Evolutionary conservation across 2,888 invertebrate genomes (phyloP), one percentile per base, ranked within the genome.

Genomic region (Harmothoe impar): DNA sequence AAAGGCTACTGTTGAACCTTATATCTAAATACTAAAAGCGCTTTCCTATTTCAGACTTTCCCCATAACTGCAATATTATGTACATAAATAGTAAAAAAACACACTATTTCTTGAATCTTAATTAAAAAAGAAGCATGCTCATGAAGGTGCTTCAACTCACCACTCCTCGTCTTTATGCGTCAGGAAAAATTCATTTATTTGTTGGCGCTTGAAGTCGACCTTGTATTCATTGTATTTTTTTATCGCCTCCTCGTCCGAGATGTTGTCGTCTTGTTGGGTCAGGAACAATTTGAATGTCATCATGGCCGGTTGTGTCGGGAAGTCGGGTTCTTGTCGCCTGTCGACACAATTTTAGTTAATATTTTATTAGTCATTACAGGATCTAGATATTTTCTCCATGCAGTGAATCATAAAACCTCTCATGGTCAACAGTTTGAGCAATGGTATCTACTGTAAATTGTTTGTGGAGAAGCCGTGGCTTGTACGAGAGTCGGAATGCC

Each of bases 101-200:
- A n/a, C 10, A 43, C 10, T 43, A 7, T 43, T 7, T 43, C 43
- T 43, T 43, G 3, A 43, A 62, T 62, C 62, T 62, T 62, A 62
- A 62, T 20, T 62, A 20, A n/a, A 20, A 62, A 20, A n/a, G n/a
- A n/a, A n/a, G 62, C 62, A 62, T 62, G 62, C 77, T 62, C 5
- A 77, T 0, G 7, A 29, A 29, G 77, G 5, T 77, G 77, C 31
- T n/a, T 1, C 5, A 5, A 84, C 98, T 97, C 97, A 99, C 99
- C 99, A 99, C 97, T 99, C 99, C 96, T 99, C 99, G 95, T 99
- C 99, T 96, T 99, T 99, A 96, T 99, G 99, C 84, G 98, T 98
- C 94, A 99, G 98, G 96, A 99, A 99, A 96, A 99, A 99, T 96
- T 99, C 99, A 96, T 99, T 99, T 90, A 99, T 97, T 96, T 99